A percentile compares a stretch with the other conserved stretches of the same genome.
Conservation (phyloP, 2,888 invertebrate species). For the Dynastes grantii region DNA sequence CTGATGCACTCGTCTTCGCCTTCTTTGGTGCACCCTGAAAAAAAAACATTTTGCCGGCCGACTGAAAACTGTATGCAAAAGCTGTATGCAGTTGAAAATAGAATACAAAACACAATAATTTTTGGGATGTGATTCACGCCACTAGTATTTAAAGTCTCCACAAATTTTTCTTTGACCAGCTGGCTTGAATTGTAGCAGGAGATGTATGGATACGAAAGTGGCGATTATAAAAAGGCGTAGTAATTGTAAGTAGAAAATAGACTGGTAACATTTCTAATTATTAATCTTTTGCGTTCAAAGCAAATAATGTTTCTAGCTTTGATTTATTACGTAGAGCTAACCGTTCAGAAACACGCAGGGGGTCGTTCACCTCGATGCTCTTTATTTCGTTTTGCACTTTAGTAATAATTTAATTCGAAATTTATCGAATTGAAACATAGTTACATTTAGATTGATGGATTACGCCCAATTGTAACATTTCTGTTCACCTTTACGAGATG, state of each 20-base stretch:
- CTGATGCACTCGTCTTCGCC: too few species aligned
- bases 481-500: too few species aligned
- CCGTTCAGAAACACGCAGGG: not conserved
- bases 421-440: not conserved
- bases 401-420: slow-evolving; percentile 22
- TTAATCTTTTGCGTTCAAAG: not conserved
- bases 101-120: not conserved
- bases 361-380: not conserved
- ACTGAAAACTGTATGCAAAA: not conserved
- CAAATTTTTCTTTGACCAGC: not conserved
- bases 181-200: not conserved
- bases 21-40: too few species aligned
- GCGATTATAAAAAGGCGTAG: not conserved
- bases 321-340: slow-evolving; percentile 17
- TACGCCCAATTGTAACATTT: not conserved
- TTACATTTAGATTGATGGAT: not conserved
- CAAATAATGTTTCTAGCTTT: slow-evolving; percentile 14
- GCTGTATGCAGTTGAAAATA: slow-evolving; percentile 19
- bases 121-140: slow-evolving; percentile 1
- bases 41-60: too few species aligned
- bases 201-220: not conserved
- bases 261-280: too few species aligned
- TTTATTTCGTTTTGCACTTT: slow-evolving; percentile 10
- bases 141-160: slow-evolving; percentile 13
- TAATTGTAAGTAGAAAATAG: too few species aligned